Conservation (phyloP, 2,113 vertebrate species). For the Grammomys dolichurus region DNA sequence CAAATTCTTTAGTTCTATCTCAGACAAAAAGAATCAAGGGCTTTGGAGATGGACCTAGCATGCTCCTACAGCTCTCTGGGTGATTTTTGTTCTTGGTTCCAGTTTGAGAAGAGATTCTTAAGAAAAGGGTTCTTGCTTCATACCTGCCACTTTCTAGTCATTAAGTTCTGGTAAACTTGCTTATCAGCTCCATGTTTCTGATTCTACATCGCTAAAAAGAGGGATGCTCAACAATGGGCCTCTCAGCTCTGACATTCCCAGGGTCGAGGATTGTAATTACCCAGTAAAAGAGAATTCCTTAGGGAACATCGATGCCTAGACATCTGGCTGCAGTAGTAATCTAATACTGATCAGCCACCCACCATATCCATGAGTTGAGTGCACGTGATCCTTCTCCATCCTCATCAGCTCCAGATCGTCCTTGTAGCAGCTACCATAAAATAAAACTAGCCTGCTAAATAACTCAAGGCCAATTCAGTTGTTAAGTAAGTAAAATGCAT, state of each 20-base stretch:
- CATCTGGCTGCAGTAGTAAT: constrained; percentile 6
- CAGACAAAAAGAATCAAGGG: background rate
- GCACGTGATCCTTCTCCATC: constrained; percentile 41
- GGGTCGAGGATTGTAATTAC: constrained; percentile 55
- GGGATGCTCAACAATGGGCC: background rate
- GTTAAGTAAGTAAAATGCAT: constrained; percentile 57
- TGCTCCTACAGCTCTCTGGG: background rate
- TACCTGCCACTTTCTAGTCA: background rate
- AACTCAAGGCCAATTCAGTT: constrained; percentile 59
- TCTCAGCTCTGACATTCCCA: background rate
- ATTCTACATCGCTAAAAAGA: background rate
- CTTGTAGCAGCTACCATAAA: constrained; percentile 38
- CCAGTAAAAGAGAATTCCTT: constrained; percentile 36
- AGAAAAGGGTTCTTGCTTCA: background rate
- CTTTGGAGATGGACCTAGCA: background rate
- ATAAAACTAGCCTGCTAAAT: constrained; percentile 60
- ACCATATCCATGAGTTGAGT: constrained; percentile 31
- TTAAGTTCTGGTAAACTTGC: background rate
- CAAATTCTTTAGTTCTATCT: background rate
- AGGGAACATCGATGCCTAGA: background rate
- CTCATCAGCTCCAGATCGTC: constrained; percentile 57
- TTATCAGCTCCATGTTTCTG: background rate
- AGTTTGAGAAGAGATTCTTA: background rate
- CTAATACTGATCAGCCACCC: background rate
- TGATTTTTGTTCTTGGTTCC: background rate